These are phyloP conservation scores for Uria lomvia DNA, from an alignment of 2,113 vertebrate genomes.

Conservation along the genomic window DNA sequence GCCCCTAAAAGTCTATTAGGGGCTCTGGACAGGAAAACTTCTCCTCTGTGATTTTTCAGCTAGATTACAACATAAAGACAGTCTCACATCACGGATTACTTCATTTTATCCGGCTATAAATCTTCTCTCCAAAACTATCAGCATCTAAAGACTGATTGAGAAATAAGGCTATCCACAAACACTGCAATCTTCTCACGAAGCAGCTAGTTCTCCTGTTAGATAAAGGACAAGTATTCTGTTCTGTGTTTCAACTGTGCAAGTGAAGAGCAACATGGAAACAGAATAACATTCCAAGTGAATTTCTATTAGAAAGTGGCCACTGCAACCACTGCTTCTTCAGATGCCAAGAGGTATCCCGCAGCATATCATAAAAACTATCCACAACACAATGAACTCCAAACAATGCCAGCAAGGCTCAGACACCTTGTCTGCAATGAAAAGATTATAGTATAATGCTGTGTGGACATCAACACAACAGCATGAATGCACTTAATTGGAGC, in stretches of 20 bases:
- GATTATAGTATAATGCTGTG: neutral
- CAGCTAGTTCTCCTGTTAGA: neutral
- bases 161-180: neutral
- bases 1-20: neutral
- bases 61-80: neutral
- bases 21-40: neutral
- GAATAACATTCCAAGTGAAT: neutral
- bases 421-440: constrained; percentile 27
- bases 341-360: neutral
- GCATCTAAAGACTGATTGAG: neutral
- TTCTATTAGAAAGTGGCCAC: neutral
- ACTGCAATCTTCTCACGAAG: neutral
- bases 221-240: neutral
- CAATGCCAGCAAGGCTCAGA: constrained; percentile 9
- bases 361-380: neutral
- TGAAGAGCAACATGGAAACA: neutral
- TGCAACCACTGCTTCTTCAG: neutral
- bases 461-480: neutral
- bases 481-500: constrained; percentile 21
- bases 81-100: neutral
- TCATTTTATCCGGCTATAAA: neutral
- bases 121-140: neutral
- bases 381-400: neutral
- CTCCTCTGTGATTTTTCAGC: neutral
- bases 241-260: neutral